Base-by-base conservation (phyloP, 2,113 vertebrate genomes). In the Jaculus jaculus region DNA sequence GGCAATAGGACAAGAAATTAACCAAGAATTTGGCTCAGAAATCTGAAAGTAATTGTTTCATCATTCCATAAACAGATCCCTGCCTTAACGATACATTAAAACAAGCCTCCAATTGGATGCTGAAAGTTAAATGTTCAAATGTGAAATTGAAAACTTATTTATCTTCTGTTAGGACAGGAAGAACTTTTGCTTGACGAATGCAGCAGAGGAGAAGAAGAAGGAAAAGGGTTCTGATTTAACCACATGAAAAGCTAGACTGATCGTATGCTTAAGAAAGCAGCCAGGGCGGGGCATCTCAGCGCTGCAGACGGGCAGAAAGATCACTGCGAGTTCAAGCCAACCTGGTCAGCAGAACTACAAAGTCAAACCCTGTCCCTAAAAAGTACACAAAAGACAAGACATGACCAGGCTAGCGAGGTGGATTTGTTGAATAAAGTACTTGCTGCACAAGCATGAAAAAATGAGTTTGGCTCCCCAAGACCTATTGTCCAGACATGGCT, bases 101-200 rank as follows among this genome's bases (percentile, higher is more conserved):
- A 80, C 54, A 89, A 93, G 93, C 86, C 90, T 94, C 83, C 74
- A 92, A 86, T 80, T 83, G 83, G 69, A 88, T 71, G 94, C 92
- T 69, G 68, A 96, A 96, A 47, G n/a, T 89, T 80, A 83, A 90
- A 86, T 88, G 93, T 90, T 68, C 89, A 93, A 89, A 95, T 86
- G 85, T 84, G 80, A 96, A 95, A 96, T 92, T 83, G 77, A 12
- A 91, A 96, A 96, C 96, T 96, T 94, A 96, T 94, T 96, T 96
- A 90, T 93, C 89, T 94, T 75, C 91, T 74, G 90, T 93, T 92
- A 28, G 73, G 34, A 92, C 66, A 16, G 69, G 74, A 87, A 92
- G 92, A 96, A 93, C 58, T 83, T 88, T 66, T 75, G 16, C 60
- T 90, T 8, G 11, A 91, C 95, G 58, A 91, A 93, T 85, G 65